Base-by-base conservation (phyloP, 2,797 vertebrate species). In the Silurus aristotelis region DNA sequence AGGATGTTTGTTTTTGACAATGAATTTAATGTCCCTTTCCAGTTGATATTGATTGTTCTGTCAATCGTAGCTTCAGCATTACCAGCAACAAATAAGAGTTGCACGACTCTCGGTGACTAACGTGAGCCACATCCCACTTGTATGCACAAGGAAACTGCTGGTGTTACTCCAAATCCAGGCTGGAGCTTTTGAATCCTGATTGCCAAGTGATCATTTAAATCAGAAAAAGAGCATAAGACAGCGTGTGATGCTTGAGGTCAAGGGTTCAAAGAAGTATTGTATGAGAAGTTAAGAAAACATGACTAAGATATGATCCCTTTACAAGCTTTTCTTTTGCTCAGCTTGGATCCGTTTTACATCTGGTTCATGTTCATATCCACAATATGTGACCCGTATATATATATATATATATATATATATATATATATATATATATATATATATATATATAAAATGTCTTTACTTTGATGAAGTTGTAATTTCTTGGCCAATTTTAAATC, bases 11-110 rank as follows among this genome's bases (percentile, higher is more conserved):
- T 13, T 38, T 38, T 22, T 22, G 17, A 43, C 27, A 43, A 1
- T 17, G 14, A 13, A 14, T 48, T 48, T 73, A 52, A 25, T 63
- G 61, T 67, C 87, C 78, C 66, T 72, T 6, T 87, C 83, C 72
- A 79, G 17, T 80, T 79, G 10, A 12, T 27, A 80, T 52, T 63
- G 77, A 66, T 66, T 48, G 7, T 64, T 19, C 19, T 78, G 17
- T 22, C 56, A 61, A 38, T 56, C 19, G 19, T 10, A 63, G 76
- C 20, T 31, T 60, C 22, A 60, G 20, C 75, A 60, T 60, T 22
- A 31, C 56, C 43, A 80, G 22, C 61, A 25, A 22, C 31, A 76
- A 58, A 75, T 56, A 64, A 8, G 5, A 48, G 38, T 64, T 66
- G 14, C 31, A 48, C 19, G 60, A 48, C 38, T 38, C 20, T 78